A percentile compares a stretch with the other conserved stretches of the same genome.
These are phyloP conservation scores for Drosophila athabasca DNA, from an alignment of 1,140 invertebrate species.

Conservation along the genomic window DNA sequence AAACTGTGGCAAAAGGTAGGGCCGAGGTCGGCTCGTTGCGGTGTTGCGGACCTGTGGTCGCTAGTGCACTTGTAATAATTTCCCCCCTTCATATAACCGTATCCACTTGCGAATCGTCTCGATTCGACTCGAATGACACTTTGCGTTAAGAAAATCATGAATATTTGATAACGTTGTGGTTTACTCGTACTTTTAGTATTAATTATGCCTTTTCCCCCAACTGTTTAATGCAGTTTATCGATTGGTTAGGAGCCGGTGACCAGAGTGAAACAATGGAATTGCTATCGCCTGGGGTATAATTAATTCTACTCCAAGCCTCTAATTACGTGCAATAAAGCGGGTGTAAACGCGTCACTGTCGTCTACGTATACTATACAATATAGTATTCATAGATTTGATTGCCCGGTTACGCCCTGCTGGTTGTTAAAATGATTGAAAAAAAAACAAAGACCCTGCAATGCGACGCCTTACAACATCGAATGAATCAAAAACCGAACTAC, in stretches of 20 bases:
- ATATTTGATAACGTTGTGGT: conserved; percentile 26
- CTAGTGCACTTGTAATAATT: conserved; percentile 20
- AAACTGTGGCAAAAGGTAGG: conserved; percentile 18
- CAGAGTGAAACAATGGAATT: too few relatives aligned
- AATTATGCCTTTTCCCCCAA: conserved; percentile 16
- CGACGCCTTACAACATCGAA: too few relatives aligned
- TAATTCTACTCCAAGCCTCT: not conserved
- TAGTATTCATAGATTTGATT: too few relatives aligned
- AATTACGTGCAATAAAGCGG: conserved; percentile 18
- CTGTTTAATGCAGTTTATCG: conserved; percentile 40
- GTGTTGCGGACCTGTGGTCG: conserved; percentile 12
- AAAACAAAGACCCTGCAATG: not conserved
- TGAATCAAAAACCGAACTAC: too few relatives aligned
- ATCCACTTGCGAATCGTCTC: not conserved
- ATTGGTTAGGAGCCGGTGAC: conserved; percentile 1
- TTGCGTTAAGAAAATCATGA: conserved; percentile 31
- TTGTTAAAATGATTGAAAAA: conserved; percentile 12
- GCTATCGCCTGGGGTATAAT: conserved; percentile 7
- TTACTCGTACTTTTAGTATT: not conserved
- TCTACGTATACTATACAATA: not conserved
- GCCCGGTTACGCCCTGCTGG: not conserved
- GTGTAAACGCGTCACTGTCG: not conserved
- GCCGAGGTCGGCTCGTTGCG: conserved; percentile 19
- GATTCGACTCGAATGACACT: conserved; percentile 28
- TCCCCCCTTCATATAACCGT: too few relatives aligned